phyloP scores from a whole-genome alignment of 2,888 invertebrate species.

The Drosophila seclusa region DNA sequence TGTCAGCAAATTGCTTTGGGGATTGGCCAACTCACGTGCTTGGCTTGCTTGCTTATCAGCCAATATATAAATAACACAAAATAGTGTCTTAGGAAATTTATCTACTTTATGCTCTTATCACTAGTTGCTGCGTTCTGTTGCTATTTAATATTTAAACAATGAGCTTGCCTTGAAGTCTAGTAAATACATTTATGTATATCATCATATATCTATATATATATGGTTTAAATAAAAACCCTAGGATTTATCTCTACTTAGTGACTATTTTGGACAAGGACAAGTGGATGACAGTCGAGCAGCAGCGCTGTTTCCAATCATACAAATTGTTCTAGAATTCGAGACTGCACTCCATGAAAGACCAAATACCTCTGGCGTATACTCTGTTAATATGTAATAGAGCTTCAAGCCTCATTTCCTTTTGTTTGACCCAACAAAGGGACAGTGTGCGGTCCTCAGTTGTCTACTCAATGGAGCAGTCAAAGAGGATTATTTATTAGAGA shows the following conservation, averaged over 20 bases:
- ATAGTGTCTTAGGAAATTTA: constrained; percentile 24
- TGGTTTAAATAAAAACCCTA: constrained; percentile 2
- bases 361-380: constrained; percentile 2
- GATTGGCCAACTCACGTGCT: constrained; percentile 60
- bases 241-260: constrained; percentile 25
- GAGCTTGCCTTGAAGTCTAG: constrained; percentile 24
- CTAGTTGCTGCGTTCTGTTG: constrained; percentile 2
- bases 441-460: constrained; percentile 6
- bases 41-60: constrained; percentile 34
- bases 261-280: constrained; percentile 7
- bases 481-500: constrained; percentile 36
- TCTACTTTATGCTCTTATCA: constrained; percentile 40
- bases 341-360: background rate
- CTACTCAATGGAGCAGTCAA: constrained; percentile 33
- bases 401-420: constrained; percentile 27
- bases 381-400: constrained; percentile 7
- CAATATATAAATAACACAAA: constrained; percentile 7
- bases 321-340: constrained; percentile 18
- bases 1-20: constrained; percentile 49
- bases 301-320: constrained; percentile 10
- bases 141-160: constrained; percentile 28
- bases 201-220: background rate
- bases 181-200: background rate
- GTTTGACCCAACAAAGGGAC: constrained; percentile 8
- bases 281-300: constrained; percentile 23